Conservation (phyloP, 1,140 invertebrate genomes). For the Drosophila ironensis region DNA sequence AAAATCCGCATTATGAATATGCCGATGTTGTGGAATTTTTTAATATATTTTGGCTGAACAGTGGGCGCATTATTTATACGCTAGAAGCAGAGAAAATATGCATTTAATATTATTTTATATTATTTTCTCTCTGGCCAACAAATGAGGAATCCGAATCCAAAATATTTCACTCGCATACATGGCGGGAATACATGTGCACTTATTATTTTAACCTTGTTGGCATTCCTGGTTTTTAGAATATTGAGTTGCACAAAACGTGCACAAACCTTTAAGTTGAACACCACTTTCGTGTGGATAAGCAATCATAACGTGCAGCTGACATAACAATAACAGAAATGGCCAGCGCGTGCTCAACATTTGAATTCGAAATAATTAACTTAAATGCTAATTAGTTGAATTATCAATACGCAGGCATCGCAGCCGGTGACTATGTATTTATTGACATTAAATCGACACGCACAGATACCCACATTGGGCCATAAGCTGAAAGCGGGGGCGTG, state of each 20-base stretch:
- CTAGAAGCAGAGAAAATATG: constrained; percentile 2
- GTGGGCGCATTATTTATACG: constrained; percentile 19
- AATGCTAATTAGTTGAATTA: constrained; percentile 78
- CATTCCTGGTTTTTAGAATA: too few relatives aligned
- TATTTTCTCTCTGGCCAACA: neutral
- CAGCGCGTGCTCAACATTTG: constrained; percentile 35
- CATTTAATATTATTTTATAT: constrained; percentile 16
- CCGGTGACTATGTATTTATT: constrained; percentile 51
- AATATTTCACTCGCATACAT: constrained; percentile 2
- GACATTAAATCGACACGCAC: constrained; percentile 42
- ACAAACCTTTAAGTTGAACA: constrained; percentile 19
- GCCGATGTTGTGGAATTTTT: constrained; percentile 32
- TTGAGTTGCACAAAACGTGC: too few relatives aligned
- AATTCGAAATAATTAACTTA: constrained; percentile 75
- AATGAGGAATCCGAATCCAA: constrained; percentile 2
- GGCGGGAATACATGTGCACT: too few relatives aligned
- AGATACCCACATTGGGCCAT: neutral
- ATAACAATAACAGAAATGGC: constrained; percentile 54
- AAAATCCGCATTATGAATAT: constrained; percentile 10
- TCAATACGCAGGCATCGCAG: constrained; percentile 47
- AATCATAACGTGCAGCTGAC: constrained; percentile 23
- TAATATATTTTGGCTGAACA: constrained; percentile 10
- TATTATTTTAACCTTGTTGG: too few relatives aligned
- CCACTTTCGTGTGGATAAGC: constrained; percentile 13
- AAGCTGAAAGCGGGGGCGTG: constrained; percentile 1